Conservation (phyloP, 2,113 vertebrate species). For the Catharus bicknelli region DNA sequence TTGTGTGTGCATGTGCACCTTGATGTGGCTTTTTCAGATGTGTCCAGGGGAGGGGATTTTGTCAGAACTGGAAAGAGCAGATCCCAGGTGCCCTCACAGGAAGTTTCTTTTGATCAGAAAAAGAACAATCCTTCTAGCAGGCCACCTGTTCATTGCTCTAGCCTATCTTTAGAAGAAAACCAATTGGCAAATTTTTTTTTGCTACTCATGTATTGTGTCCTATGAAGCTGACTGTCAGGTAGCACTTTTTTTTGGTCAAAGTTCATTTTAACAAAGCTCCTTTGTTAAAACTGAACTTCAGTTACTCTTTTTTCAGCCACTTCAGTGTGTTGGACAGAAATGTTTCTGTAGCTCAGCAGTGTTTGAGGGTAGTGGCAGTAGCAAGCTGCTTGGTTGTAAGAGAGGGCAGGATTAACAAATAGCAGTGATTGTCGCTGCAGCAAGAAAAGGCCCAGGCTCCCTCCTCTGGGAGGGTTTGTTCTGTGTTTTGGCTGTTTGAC, state of each 20-base stretch:
- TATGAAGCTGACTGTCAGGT: background rate
- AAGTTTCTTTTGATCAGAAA: background rate
- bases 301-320: background rate
- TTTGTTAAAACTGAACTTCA: background rate
- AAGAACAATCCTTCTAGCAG: background rate
- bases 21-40: background rate
- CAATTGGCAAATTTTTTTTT: background rate
- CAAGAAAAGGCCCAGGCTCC: background rate
- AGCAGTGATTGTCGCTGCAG: background rate
- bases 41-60: background rate
- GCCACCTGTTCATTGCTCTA: background rate
- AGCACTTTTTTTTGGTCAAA: background rate
- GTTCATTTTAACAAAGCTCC: background rate
- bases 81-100: background rate
- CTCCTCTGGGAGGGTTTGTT: slow-evolving; percentile 49
- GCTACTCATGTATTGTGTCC: background rate
- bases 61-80: background rate
- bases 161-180: background rate
- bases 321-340: background rate
- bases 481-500: slow-evolving; percentile 47
- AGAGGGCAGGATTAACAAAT: slow-evolving; percentile 20
- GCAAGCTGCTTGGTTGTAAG: background rate
- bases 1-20: background rate
- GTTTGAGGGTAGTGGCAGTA: background rate
- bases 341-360: background rate